Evolutionary conservation across 2,888 invertebrate species (phyloP).

Genomic region (Caenorhabditis wallacei): DNA sequence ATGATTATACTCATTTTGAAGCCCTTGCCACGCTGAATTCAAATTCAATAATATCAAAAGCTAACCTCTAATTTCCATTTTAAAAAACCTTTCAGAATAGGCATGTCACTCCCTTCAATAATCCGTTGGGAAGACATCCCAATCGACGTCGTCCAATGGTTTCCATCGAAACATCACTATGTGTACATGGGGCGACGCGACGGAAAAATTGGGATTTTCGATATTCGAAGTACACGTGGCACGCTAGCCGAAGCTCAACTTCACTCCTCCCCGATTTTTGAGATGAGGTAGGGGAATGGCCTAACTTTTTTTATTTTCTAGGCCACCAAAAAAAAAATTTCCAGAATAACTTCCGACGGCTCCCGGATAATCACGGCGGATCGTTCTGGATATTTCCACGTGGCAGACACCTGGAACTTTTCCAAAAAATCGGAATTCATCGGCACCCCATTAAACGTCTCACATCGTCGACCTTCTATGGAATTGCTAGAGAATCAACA

Average conservation of each 20-base stretch:
- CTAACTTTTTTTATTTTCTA: too few species aligned
- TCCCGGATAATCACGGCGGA: slow-evolving; percentile 20
- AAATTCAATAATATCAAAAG: too few species aligned
- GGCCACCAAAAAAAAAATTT: too few species aligned
- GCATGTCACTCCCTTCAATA: slow-evolving; percentile 21
- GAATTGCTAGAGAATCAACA: neutral
- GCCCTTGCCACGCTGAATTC: too few species aligned
- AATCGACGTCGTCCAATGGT: slow-evolving; percentile 44
- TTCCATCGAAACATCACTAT: slow-evolving; percentile 44
- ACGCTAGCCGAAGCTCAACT: slow-evolving; percentile 9
- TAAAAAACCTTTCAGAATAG: slow-evolving; percentile 11
- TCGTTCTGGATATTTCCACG: slow-evolving; percentile 9
- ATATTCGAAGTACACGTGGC: slow-evolving; percentile 26
- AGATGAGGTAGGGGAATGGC: neutral
- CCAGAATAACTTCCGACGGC: slow-evolving; percentile 33
- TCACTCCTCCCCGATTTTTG: slow-evolving; percentile 17
- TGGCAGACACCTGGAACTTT: slow-evolving; percentile 49
- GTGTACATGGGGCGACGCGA: slow-evolving; percentile 33
- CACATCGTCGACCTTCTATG: neutral
- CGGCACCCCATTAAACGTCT: neutral
- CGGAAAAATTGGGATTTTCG: slow-evolving; percentile 42
- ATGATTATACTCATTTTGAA: slow-evolving; percentile 4
- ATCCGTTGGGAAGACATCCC: slow-evolving; percentile 33
- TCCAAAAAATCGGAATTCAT: neutral
- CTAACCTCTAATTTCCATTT: too few species aligned